Conservation (phyloP, 1,140 invertebrate species). For the Maniola jurtina region DNA sequence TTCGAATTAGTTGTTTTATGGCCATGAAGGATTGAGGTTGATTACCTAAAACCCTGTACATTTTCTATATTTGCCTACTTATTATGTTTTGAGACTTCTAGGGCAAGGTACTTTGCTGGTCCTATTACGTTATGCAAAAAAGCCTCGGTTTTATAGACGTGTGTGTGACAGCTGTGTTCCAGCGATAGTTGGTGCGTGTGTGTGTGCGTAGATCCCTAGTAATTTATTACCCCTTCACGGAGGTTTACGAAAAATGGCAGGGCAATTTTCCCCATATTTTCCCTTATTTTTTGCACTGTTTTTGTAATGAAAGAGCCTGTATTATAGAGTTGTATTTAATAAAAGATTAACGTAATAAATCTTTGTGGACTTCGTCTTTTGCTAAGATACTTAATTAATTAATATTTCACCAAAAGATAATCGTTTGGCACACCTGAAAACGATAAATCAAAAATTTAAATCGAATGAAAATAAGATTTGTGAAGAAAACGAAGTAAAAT, state of each 20-base stretch:
- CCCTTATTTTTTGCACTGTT: slow-evolving; percentile 3
- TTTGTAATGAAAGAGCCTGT: background rate
- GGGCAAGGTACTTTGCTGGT: background rate
- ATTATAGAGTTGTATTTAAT: background rate
- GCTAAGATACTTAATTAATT: background rate
- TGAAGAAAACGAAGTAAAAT: no score
- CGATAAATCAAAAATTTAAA: background rate
- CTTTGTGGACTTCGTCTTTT: background rate
- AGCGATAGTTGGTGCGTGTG: background rate
- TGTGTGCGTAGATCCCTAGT: background rate
- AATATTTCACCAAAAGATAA: background rate
- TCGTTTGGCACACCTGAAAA: background rate
- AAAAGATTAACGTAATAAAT: background rate
- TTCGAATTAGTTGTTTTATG: no score
- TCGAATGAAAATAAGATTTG: no score
- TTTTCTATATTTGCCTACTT: background rate
- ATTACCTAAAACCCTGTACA: no score
- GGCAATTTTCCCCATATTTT: background rate
- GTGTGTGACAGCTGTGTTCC: background rate
- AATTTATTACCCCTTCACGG: background rate
- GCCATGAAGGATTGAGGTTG: no score
- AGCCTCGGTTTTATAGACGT: background rate
- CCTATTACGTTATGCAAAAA: background rate
- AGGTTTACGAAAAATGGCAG: background rate
- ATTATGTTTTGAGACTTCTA: background rate